A percentile compares a stretch with the other conserved stretches of the same genome.
phyloP scores from a whole-genome alignment of 2,113 vertebrate genomes.

The Chloebia gouldiae region DNA sequence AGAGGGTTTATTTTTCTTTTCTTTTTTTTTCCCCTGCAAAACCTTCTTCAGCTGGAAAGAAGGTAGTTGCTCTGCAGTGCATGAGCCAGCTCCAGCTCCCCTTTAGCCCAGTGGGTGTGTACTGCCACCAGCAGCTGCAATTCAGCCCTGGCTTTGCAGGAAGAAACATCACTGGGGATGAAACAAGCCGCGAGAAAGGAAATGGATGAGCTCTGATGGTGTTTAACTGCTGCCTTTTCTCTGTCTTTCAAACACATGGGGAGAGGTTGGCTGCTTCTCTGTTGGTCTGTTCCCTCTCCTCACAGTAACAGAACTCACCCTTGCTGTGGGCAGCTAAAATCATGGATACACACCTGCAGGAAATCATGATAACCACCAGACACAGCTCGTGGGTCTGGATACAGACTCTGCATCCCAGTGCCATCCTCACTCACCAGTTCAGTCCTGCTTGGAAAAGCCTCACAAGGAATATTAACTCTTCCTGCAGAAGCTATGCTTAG shows the following conservation, averaged over 20 bases:
- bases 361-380: not conserved
- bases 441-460: not conserved
- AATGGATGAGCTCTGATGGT: not conserved
- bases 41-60: not conserved
- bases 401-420: not conserved
- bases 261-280: not conserved
- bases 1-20: not conserved
- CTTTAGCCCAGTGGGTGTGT: rapidly evolving
- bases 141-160: not conserved
- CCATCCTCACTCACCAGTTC: not conserved
- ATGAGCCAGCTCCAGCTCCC: not conserved
- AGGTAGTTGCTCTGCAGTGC: rapidly evolving
- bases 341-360: not conserved
- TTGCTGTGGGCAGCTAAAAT: not conserved
- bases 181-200: rapidly evolving
- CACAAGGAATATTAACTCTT: not conserved
- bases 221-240: not conserved
- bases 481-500: not conserved
- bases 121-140: not conserved
- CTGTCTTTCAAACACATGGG: rapidly evolving
- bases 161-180: rapidly evolving
- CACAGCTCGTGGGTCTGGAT: rapidly evolving
- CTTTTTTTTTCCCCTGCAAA: rapidly evolving
- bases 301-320: not conserved
- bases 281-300: not conserved